Evolutionary conservation across 2,113 vertebrate genomes (phyloP).

Genomic region (Gambusia affinis): DNA sequence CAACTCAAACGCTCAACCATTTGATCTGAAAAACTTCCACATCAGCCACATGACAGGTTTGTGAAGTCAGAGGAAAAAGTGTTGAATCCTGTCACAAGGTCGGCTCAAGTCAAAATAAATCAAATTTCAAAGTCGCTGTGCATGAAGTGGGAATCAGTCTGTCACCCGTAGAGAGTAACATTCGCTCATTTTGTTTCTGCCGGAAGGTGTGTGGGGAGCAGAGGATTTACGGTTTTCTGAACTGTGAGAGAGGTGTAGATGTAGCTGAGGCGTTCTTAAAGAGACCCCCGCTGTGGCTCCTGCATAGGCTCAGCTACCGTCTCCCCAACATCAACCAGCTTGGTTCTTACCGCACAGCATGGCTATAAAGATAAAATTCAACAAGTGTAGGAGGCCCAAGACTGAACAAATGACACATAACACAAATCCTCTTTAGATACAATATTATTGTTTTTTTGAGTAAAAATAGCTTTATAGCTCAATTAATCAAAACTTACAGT

Average conservation of each 20-base stretch:
- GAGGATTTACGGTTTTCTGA: constrained; percentile 48
- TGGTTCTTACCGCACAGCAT: constrained; percentile 45
- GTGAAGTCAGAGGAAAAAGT: constrained; percentile 10
- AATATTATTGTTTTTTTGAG: constrained; percentile 15
- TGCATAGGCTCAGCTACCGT: constrained; percentile 50
- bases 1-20: neutral
- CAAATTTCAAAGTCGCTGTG: constrained; percentile 44
- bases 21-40: neutral
- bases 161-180: constrained; percentile 27
- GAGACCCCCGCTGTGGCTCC: constrained; percentile 58
- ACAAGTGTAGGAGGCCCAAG: constrained; percentile 38
- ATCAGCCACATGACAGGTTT: constrained; percentile 1
- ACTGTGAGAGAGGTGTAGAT: constrained; percentile 51
- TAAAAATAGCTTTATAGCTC: constrained; percentile 23
- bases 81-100: constrained; percentile 18
- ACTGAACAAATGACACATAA: constrained; percentile 34
- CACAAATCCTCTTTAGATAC: constrained; percentile 33
- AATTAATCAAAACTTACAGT: constrained; percentile 15
- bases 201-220: constrained; percentile 43
- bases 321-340: constrained; percentile 55
- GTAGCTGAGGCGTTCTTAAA: constrained; percentile 55
- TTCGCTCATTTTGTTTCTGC: constrained; percentile 51
- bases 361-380: constrained; percentile 54
- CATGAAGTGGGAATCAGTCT: constrained; percentile 39
- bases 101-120: constrained; percentile 35